A percentile compares a stretch with the other conserved stretches of the same genome.
phyloP scores from a whole-genome alignment of 2,888 invertebrate species.

The Erpobdella octoculata region DNA sequence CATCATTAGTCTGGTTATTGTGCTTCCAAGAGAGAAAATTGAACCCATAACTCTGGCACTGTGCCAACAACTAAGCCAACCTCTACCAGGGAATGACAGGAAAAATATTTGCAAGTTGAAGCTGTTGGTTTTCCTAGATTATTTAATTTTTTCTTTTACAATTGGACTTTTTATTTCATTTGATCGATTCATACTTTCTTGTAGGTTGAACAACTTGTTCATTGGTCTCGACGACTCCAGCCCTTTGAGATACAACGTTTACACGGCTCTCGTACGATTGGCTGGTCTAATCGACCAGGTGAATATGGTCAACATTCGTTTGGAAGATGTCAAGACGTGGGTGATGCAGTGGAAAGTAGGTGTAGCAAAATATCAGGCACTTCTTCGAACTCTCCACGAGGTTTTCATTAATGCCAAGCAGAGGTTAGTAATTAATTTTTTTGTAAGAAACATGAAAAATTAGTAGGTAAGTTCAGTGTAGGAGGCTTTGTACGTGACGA shows the following conservation, averaged over 20 bases:
- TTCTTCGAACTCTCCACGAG: constrained; percentile 79
- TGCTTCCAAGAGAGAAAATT: constrained; percentile 74
- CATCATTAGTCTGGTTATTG: constrained; percentile 86
- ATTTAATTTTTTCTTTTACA: neutral
- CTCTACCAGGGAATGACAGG: constrained; percentile 53
- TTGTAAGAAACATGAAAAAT: no score
- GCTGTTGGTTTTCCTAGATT: constrained; percentile 61
- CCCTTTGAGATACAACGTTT: constrained; percentile 80
- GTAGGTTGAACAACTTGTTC: constrained; percentile 78
- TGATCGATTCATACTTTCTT: no score
- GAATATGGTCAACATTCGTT: constrained; percentile 30
- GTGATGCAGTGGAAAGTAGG: constrained; percentile 48
- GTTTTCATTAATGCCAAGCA: constrained; percentile 79
- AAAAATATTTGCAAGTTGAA: constrained; percentile 63
- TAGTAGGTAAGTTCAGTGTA: no score
- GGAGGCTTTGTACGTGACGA: no score
- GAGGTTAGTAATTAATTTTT: no score
- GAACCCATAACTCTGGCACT: constrained; percentile 81
- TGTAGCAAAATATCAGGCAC: constrained; percentile 64
- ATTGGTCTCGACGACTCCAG: constrained; percentile 79
- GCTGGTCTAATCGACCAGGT: constrained; percentile 80
- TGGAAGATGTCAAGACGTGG: constrained; percentile 50
- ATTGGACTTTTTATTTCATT: no score
- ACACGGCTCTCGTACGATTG: constrained; percentile 79
- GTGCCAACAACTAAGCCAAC: constrained; percentile 82